A percentile compares a stretch with the other conserved stretches of the same genome.
Conservation (phyloP, 2,888 invertebrate species). For the Limenitis camilla region DNA sequence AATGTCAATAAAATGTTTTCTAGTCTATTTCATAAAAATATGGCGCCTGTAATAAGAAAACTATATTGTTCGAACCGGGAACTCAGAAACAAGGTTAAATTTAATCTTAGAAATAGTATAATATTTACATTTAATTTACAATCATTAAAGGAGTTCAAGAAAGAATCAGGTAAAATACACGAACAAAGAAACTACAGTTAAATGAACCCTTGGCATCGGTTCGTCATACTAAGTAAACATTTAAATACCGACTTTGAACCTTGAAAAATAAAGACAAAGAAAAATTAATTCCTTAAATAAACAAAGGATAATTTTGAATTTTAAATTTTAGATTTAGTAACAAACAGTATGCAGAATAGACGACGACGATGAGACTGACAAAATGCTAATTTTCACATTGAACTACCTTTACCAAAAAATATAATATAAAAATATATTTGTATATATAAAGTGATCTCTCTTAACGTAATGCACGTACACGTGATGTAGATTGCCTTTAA, state of each 20-base stretch:
- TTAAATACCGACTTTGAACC: conserved; percentile 9
- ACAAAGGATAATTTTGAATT: not conserved
- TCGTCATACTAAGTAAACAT: conserved; percentile 18
- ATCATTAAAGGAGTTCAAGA: conserved; percentile 1
- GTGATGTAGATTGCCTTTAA: conserved; percentile 49
- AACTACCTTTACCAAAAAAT: not conserved
- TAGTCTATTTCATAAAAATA: not conserved
- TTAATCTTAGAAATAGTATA: too few species aligned
- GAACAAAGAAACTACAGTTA: conserved; percentile 24
- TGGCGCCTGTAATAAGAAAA: not conserved
- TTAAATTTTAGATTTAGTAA: not conserved
- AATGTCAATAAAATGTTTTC: conserved; percentile 9
- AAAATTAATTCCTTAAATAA: not conserved
- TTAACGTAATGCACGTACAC: conserved; percentile 31
- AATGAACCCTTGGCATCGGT: conserved; percentile 28
- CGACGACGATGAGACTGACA: too few species aligned
- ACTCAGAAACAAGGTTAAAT: too few species aligned
- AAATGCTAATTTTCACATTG: too few species aligned
- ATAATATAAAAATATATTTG: conserved; percentile 1
- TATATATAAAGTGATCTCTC: conserved; percentile 2
- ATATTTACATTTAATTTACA: too few species aligned
- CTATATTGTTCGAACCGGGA: too few species aligned
- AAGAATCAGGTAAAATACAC: conserved; percentile 12
- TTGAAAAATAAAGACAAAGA: conserved; percentile 2
- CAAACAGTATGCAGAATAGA: not conserved